phyloP scores from a whole-genome alignment of 2,113 vertebrate genomes.

The Dicerorhinus sumatrensis region DNA sequence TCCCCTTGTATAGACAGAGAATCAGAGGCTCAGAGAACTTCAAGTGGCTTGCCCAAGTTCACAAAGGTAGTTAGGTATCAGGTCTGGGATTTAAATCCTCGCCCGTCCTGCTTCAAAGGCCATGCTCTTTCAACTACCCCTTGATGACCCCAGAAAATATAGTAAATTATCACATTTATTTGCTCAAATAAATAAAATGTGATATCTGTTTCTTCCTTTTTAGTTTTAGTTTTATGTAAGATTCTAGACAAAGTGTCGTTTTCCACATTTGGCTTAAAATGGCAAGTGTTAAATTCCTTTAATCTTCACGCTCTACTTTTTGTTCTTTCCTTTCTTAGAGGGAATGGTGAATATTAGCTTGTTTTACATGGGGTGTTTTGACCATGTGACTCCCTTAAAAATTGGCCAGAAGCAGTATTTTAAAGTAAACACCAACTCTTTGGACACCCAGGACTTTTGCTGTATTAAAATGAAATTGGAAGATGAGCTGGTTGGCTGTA shows the following conservation, averaged over 20 bases:
- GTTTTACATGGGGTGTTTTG: constrained; percentile 67
- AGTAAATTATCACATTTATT: neutral
- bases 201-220: neutral
- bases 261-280: neutral
- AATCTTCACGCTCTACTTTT: constrained; percentile 67
- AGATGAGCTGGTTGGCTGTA: constrained; percentile 67
- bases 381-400: constrained; percentile 50
- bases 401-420: constrained; percentile 57
- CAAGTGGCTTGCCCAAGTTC: neutral
- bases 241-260: neutral
- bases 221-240: neutral
- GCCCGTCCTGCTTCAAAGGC: neutral
- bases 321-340: constrained; percentile 51
- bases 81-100: neutral
- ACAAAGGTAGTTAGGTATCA: neutral
- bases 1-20: neutral
- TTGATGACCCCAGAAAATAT: neutral
- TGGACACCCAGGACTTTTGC: constrained; percentile 65
- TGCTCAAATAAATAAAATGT: neutral
- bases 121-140: neutral
- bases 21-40: neutral
- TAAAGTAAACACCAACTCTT: constrained; percentile 69
- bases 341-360: neutral
- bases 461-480: constrained; percentile 78
- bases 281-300: constrained; percentile 67